phyloP scores from a whole-genome alignment of 2,888 invertebrate species.

The Andrena fulva region DNA sequence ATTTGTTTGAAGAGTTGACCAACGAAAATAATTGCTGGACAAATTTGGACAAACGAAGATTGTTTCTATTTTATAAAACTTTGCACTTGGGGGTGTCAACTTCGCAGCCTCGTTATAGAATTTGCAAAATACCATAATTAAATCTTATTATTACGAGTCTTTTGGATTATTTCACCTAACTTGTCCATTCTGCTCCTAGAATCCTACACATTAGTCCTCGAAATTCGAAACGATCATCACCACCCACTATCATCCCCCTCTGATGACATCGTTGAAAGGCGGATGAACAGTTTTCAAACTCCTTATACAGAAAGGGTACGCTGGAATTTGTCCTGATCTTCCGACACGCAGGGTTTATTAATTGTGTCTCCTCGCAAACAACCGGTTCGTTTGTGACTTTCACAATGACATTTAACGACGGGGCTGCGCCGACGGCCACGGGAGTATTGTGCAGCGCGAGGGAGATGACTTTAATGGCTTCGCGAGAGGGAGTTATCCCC shows the following conservation, averaged over 20 bases:
- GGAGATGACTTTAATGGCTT: slow-evolving; percentile 34
- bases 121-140: too few species aligned
- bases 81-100: too few species aligned
- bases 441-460: slow-evolving; percentile 12
- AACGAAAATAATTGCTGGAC: too few species aligned
- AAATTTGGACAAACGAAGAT: too few species aligned
- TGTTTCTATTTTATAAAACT: too few species aligned
- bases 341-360: background rate
- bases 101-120: too few species aligned
- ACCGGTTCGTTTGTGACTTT: slow-evolving; percentile 14
- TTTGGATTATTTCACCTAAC: too few species aligned
- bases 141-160: too few species aligned
- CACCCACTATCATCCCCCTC: background rate
- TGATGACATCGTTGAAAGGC: background rate
- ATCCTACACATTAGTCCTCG: too few species aligned
- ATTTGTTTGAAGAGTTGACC: too few species aligned
- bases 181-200: too few species aligned
- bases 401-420: background rate
- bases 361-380: background rate
- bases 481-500: slow-evolving; percentile 24
- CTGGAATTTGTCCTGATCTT: background rate
- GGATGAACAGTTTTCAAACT: background rate
- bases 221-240: too few species aligned
- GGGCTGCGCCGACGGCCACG: background rate
- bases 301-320: background rate